Percentiles rank a stretch among this genome's conserved stretches.
Evolutionary conservation across 2,797 vertebrate genomes (phyloP).

Genomic region (Phyllotis vaccarum): DNA sequence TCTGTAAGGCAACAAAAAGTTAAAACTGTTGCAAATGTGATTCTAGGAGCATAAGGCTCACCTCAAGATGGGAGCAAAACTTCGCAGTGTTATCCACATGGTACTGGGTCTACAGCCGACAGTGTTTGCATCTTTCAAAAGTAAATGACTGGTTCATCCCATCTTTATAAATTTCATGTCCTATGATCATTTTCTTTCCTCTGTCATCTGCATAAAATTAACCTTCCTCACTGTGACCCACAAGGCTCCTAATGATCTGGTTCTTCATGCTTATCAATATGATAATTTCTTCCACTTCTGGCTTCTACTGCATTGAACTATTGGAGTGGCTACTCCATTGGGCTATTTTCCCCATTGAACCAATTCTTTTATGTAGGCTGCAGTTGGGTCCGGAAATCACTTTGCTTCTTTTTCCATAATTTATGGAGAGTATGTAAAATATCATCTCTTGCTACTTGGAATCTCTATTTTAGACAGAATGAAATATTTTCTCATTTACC

Average conservation of each 20-base stretch:
- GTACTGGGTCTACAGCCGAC: too few species aligned
- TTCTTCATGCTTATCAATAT: background rate
- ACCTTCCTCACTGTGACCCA: background rate
- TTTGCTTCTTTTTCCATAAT: background rate
- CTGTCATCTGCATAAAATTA: background rate
- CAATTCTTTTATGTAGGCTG: background rate
- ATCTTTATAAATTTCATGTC: background rate
- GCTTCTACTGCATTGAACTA: background rate
- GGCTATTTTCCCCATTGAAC: background rate
- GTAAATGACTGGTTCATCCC: background rate
- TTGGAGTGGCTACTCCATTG: accelerated
- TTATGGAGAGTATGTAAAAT: slow-evolving; percentile 12
- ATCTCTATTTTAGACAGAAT: background rate
- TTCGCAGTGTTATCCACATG: too few species aligned
- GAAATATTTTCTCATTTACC: background rate
- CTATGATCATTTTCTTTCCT: background rate
- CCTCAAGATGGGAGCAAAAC: background rate
- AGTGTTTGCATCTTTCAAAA: background rate
- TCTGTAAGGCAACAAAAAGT: background rate
- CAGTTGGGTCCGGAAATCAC: background rate
- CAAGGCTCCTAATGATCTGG: background rate
- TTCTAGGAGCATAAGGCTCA: background rate
- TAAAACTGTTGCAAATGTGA: background rate
- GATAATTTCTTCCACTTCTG: background rate
- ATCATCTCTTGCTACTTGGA: background rate